phyloP scores from a whole-genome alignment of 1,140 invertebrate genomes.

The Zaprionus taronus region DNA sequence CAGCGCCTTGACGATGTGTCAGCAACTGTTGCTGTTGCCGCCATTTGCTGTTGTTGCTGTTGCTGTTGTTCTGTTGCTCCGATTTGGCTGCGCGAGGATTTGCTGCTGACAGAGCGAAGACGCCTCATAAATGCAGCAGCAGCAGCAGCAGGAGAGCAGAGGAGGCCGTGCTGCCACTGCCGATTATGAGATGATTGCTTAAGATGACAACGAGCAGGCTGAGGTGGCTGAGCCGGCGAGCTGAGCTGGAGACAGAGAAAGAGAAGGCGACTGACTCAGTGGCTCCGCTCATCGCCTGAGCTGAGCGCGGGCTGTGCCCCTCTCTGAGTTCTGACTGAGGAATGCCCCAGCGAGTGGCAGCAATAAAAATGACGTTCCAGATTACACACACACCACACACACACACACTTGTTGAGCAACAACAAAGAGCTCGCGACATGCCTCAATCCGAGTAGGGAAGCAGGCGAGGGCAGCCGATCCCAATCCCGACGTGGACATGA shows the following conservation, averaged over 20 bases:
- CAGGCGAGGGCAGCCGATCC: background rate
- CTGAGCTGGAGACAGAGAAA: constrained; percentile 5
- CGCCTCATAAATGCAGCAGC: constrained; percentile 40
- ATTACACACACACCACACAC: constrained; percentile 66
- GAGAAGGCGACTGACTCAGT: constrained; percentile 11
- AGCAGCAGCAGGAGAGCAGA: constrained; percentile 34
- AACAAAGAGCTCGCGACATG: constrained; percentile 15
- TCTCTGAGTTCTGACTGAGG: constrained; percentile 24
- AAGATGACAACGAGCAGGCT: constrained; percentile 78
- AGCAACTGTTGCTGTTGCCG: constrained; percentile 35
- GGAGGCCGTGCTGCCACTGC: constrained; percentile 70
- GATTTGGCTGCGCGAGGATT: constrained; percentile 47
- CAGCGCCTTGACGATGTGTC: constrained; percentile 59
- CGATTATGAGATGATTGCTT: constrained; percentile 82
- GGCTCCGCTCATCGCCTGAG: constrained; percentile 4
- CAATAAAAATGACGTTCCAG: constrained; percentile 84
- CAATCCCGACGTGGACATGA: constrained; percentile 40
- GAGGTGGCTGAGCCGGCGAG: background rate
- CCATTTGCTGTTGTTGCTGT: constrained; percentile 10
- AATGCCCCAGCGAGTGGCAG: constrained; percentile 78
- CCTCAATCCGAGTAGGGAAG: background rate
- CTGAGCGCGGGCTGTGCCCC: constrained; percentile 18
- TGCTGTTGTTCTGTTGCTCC: constrained; percentile 10
- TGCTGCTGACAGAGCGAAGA: constrained; percentile 46
- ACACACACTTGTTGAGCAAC: constrained; percentile 19